phyloP scores from a whole-genome alignment of 2,888 invertebrate species.

The Hemithea aestivaria region DNA sequence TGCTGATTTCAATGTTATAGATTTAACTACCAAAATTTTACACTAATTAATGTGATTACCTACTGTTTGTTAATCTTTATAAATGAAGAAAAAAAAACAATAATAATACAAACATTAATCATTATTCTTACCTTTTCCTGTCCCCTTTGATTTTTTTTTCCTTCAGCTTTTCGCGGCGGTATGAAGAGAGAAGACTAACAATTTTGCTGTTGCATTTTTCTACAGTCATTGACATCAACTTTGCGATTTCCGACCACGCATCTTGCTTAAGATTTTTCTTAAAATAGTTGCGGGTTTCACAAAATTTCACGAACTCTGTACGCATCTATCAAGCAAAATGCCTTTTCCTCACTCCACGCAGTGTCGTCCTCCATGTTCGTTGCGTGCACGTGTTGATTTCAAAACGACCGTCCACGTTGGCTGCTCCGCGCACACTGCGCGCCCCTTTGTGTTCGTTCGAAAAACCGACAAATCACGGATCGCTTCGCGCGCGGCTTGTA shows the following conservation, averaged over 20 bases:
- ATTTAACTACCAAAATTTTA: conserved; percentile 2
- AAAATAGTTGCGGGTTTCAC: conserved; percentile 20
- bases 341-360: conserved; percentile 22
- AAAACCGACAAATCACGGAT: conserved; percentile 22
- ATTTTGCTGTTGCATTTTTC: conserved; percentile 21
- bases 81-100: conserved; percentile 6
- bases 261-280: conserved; percentile 20
- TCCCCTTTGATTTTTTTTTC: conserved; percentile 18
- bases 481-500: conserved; percentile 15
- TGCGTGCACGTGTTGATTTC: conserved; percentile 12
- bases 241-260: conserved; percentile 21
- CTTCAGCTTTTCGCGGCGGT: conserved; percentile 22
- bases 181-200: conserved; percentile 16
- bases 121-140: conserved; percentile 21
- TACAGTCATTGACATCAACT: conserved; percentile 17
- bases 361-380: conserved; percentile 14
- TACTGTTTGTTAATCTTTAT: conserved; percentile 7
- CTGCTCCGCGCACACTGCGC: conserved; percentile 12
- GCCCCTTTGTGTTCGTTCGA: conserved; percentile 19
- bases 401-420: too few species aligned
- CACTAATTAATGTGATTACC: conserved; percentile 4
- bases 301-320: conserved; percentile 23
- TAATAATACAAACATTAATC: conserved; percentile 7
- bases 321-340: conserved; percentile 21
- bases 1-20: conserved; percentile 2